phyloP scores from a whole-genome alignment of 1,140 invertebrate genomes.

The Drosophila lowei region DNA sequence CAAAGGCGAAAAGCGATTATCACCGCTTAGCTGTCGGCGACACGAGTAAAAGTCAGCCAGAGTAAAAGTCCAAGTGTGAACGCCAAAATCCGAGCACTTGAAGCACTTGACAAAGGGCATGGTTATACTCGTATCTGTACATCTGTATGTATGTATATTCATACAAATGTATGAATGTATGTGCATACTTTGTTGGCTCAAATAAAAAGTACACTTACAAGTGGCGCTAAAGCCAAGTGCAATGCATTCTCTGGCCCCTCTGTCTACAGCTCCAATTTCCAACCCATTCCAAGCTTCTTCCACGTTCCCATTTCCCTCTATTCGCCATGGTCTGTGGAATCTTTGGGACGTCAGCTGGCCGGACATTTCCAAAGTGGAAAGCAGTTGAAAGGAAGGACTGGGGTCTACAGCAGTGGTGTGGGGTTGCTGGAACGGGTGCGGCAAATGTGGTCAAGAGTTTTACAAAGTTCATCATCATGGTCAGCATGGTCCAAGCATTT shows the following conservation, averaged over 20 bases:
- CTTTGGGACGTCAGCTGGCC: slow-evolving; percentile 65
- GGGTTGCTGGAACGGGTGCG: slow-evolving; percentile 33
- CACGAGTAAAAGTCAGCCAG: slow-evolving; percentile 57
- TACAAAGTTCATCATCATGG: slow-evolving; percentile 75
- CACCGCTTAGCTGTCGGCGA: slow-evolving; percentile 77
- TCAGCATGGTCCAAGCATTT: slow-evolving; percentile 65
- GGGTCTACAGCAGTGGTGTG: not conserved
- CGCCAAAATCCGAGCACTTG: slow-evolving; percentile 62
- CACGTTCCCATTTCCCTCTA: not conserved
- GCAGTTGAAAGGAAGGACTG: not conserved
- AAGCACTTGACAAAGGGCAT: slow-evolving; percentile 60
- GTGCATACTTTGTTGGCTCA: slow-evolving; percentile 60
- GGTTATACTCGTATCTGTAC: slow-evolving; percentile 28
- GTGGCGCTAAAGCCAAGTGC: slow-evolving; percentile 78
- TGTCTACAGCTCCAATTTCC: not conserved
- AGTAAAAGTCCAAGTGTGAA: slow-evolving; percentile 34
- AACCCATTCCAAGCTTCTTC: not conserved
- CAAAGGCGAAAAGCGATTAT: slow-evolving; percentile 81
- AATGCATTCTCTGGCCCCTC: slow-evolving; percentile 36
- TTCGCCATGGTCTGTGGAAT: not conserved
- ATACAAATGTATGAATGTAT: slow-evolving; percentile 28
- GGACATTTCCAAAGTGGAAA: slow-evolving; percentile 66
- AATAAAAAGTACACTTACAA: slow-evolving; percentile 81
- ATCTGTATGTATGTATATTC: slow-evolving; percentile 1
- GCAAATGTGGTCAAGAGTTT: slow-evolving; percentile 79